Evolutionary conservation across 2,888 invertebrate genomes (phyloP).

Genomic region (Callinectes sapidus): DNA sequence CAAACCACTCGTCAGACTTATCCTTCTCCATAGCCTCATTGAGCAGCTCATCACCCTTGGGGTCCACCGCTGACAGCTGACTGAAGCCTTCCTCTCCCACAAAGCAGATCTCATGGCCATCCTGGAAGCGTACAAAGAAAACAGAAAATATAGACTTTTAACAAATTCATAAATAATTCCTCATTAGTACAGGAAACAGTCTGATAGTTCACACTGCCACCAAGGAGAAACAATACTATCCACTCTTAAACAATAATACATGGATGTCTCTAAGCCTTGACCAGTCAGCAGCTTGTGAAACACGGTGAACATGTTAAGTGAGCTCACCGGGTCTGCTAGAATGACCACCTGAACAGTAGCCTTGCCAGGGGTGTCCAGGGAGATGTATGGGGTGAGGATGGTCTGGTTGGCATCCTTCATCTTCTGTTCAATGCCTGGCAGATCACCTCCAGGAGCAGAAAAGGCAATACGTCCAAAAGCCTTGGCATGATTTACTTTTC

Average conservation of each 20-base stretch:
- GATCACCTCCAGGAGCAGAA: conserved; percentile 86
- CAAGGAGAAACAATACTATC: background rate
- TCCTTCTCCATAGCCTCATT: conserved; percentile 85
- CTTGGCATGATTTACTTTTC: conserved; percentile 86
- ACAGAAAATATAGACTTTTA: background rate
- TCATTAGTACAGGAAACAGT: background rate
- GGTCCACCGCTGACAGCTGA: conserved; percentile 90
- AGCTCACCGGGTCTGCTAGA: conserved; percentile 89
- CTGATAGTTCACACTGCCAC: background rate
- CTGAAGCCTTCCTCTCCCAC: conserved; percentile 97
- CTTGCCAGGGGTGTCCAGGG: conserved; percentile 97
- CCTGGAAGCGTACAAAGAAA: conserved; percentile 77
- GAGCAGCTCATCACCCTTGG: conserved; percentile 86
- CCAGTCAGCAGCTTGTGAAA: background rate
- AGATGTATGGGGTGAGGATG: conserved; percentile 91
- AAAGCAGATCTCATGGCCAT: conserved; percentile 98
- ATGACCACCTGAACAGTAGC: conserved; percentile 97
- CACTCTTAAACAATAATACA: background rate
- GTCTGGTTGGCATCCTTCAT: conserved; percentile 84
- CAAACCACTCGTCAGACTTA: conserved; percentile 78
- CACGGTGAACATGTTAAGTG: background rate
- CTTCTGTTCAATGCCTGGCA: conserved; percentile 85
- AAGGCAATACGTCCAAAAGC: conserved; percentile 98
- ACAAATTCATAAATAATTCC: too few species aligned
- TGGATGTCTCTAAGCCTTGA: background rate